Evolutionary conservation across 2,113 vertebrate genomes (phyloP), one percentile per base, ranked within the genome.

Genomic region (Grammomys dolichurus): DNA sequence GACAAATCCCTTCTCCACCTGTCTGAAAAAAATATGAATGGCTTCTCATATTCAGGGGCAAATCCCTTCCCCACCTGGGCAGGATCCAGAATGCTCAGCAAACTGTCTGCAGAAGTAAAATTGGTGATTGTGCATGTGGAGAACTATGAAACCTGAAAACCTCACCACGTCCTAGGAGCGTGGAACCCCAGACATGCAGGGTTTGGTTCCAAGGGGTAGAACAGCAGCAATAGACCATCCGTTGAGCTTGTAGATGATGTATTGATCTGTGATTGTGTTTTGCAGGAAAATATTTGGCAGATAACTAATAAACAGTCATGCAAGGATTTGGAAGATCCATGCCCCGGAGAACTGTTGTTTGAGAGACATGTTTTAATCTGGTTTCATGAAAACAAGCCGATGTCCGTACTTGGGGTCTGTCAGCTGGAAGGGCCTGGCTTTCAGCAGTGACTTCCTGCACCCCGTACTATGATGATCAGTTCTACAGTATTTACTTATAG

Each of bases 281-380:
- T 98, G 56, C 96, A 99, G 99, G 99, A 98, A 99, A 99, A 99
- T 99, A 99, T 98, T 98, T 99, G 99, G 99, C 99, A 0, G 99
- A 99, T 98, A 99, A 99, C 98, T 99, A 98, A 99, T 89, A 96
- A 98, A 98, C 97, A 95, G 91, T 96, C 97, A 95, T 96, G 93
- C 98, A 97, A 98, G 96, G 69, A 98, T 87, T 1, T 97, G 97
- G 97, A 98, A 96, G 97, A 98, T 43, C 93, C 96, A 89, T 95
- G 93, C 82, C 87, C 89, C 96, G 96, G 43, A 98, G 98, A 97
- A 98, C 98, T 98, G 89, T 97, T 96, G 93, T 97, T 82, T 70
- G 93, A 98, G 98, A 97, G 98, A 97, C 93, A 94, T 97, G 96
- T 98, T 99, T 98, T 98, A 96, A 96, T 98, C 92, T 92, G 95